Percentiles rank a stretch among this genome's conserved stretches.
Conservation (phyloP, 1,140 invertebrate species). For the Cardiocondyla obscurior region DNA sequence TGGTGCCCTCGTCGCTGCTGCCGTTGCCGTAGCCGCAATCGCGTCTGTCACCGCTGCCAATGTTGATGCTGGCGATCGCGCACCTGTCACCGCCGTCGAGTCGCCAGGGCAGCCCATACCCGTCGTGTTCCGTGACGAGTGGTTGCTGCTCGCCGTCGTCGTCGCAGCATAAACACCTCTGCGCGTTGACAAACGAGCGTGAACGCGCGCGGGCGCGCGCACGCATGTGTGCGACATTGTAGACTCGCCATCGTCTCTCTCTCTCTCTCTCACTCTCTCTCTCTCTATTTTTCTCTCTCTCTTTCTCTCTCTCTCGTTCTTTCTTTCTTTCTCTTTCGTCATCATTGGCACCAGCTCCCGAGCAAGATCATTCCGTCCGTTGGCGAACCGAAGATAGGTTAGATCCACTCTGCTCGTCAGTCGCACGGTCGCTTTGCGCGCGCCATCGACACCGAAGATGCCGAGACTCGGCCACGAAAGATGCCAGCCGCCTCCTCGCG, state of each 20-base stretch:
- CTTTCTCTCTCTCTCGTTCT: no score
- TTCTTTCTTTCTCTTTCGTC: no score
- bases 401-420: background rate
- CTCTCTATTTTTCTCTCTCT: no score
- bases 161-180: background rate
- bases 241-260: background rate
- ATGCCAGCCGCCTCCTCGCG: background rate
- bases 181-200: background rate
- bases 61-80: background rate
- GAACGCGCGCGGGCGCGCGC: background rate
- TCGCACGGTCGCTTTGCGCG: background rate
- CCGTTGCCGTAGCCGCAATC: no score
- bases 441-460: background rate
- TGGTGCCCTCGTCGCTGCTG: background rate
- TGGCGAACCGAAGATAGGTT: slow-evolving; percentile 13
- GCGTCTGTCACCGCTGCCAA: no score
- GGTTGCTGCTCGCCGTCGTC: background rate
- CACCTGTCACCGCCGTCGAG: background rate
- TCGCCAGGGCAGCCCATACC: background rate
- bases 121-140: background rate
- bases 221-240: background rate
- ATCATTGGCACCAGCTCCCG: no score
- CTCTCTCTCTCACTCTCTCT: no score
- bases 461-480: background rate
- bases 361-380: background rate